phyloP scores from a whole-genome alignment of 2,113 vertebrate genomes.

The Nesoenas mayeri region DNA sequence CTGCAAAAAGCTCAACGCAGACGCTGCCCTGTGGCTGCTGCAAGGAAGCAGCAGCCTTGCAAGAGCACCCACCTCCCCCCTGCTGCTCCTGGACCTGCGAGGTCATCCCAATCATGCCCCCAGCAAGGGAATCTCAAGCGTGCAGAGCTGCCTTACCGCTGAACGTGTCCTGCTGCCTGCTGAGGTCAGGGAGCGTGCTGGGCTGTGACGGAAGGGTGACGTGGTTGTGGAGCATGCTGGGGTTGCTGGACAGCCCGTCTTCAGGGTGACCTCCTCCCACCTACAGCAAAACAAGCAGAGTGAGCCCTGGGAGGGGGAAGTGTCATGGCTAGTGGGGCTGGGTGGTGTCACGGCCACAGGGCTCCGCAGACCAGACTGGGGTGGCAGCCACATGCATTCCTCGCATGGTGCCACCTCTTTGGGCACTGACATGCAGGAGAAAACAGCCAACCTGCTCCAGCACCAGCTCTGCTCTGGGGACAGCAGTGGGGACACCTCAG shows the following conservation, averaged over 20 bases:
- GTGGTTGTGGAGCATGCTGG: constrained; percentile 86
- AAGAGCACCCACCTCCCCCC: background rate
- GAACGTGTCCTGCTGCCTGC: constrained; percentile 86
- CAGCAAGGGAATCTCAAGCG: rapidly evolving
- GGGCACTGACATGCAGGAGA: rapidly evolving
- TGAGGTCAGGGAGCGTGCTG: constrained; percentile 76
- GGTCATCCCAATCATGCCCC: rapidly evolving
- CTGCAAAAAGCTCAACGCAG: background rate
- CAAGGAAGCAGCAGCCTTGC: background rate
- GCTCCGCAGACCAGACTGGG: background rate
- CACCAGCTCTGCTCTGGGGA: background rate
- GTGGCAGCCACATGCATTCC: background rate
- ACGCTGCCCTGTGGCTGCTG: background rate
- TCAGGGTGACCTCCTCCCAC: constrained; percentile 86
- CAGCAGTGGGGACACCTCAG: rapidly evolving
- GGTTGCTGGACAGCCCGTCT: constrained; percentile 83
- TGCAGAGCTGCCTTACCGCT: constrained; percentile 78
- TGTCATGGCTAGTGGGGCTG: rapidly evolving
- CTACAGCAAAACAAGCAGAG: constrained; percentile 68
- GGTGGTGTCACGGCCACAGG: rapidly evolving
- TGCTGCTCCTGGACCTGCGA: background rate
- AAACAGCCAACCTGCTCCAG: background rate
- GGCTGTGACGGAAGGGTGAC: constrained; percentile 87
- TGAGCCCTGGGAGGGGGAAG: background rate
- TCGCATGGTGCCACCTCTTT: rapidly evolving